Evolutionary conservation across 2,888 invertebrate genomes (phyloP).

Genomic region (Saturnia japonica): DNA sequence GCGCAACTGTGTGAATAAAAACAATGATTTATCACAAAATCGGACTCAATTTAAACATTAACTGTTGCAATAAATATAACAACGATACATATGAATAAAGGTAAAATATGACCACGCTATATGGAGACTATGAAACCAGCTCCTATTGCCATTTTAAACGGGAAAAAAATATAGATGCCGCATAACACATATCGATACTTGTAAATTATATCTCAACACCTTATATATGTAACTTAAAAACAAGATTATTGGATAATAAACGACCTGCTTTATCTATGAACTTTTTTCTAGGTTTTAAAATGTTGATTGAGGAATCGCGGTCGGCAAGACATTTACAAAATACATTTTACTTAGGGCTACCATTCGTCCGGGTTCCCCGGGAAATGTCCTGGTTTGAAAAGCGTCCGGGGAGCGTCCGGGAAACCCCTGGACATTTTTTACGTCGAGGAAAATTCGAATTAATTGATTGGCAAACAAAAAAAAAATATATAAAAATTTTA

Average conservation of each 20-base stretch:
- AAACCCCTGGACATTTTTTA: no score
- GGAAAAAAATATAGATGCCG: conserved; percentile 13
- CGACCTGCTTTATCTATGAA: background rate
- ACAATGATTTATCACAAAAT: conserved; percentile 9
- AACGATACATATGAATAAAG: conserved; percentile 17
- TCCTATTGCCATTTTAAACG: conserved; percentile 14
- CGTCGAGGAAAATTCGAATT: no score
- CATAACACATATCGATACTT: conserved; percentile 11
- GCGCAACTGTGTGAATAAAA: background rate
- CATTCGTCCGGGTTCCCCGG: no score
- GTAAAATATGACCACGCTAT: conserved; percentile 18
- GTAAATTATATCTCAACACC: conserved; percentile 20
- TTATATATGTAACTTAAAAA: conserved; percentile 13
- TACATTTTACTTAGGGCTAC: no score
- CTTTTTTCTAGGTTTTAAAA: no score
- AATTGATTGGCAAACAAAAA: no score
- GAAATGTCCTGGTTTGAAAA: no score
- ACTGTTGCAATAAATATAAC: conserved; percentile 19
- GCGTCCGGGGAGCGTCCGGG: no score
- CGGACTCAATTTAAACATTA: conserved; percentile 17
- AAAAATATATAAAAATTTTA: no score
- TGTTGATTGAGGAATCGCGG: no score
- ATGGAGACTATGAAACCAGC: conserved; percentile 17
- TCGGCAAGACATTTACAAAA: no score
- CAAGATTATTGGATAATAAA: background rate